Evolutionary conservation across 2,113 vertebrate species (phyloP), one percentile per base, ranked within the genome.

Genomic region (Daubentonia madagascariensis): DNA sequence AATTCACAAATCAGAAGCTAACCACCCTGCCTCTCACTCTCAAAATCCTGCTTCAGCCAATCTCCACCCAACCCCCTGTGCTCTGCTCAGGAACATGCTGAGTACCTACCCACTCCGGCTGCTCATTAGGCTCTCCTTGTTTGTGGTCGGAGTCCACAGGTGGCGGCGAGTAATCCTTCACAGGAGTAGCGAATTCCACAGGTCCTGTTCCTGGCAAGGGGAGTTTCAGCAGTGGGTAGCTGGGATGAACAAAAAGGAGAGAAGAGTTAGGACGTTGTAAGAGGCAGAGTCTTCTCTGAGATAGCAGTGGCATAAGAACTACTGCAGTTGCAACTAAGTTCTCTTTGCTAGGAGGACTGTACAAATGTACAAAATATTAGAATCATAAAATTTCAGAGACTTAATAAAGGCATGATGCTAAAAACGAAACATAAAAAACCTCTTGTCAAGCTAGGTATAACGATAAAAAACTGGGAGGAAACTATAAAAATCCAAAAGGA

Each of bases 201-300:
- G 99, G 99, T 13, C 99, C 99, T 0, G 99, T 99, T 48, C 99
- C 99, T 0, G 99, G 99, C 96, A 99, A 97, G 0, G 99, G 99
- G 35, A 99, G 99, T 98, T 99, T 99, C 98, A 99, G 98, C 98
- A 99, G 98, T 0, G 99, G 99, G 97, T 99, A 99, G 97, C 99
- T 99, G 54, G 0, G 17, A 50, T 1, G 1, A 28, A 87, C 0
- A 93, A 6, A 89, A 0, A 93, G 37, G 59, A 80, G 54, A 91
- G 35, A 80, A 57, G 84, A 20, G 43, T 97, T 22, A 96, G 95
- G 85, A 35, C 23, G 0, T 0, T 8, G 12, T 1, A 22, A 25
- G 57, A 25, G 54, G 43, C 1, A 17, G 67, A 22, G 40, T 25
- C 61, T 11, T 40, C 14, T 12, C 37, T 13, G 8, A 85, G 40